Evolutionary conservation across 2,888 invertebrate genomes (phyloP).

Genomic region (Onchidella celtica): DNA sequence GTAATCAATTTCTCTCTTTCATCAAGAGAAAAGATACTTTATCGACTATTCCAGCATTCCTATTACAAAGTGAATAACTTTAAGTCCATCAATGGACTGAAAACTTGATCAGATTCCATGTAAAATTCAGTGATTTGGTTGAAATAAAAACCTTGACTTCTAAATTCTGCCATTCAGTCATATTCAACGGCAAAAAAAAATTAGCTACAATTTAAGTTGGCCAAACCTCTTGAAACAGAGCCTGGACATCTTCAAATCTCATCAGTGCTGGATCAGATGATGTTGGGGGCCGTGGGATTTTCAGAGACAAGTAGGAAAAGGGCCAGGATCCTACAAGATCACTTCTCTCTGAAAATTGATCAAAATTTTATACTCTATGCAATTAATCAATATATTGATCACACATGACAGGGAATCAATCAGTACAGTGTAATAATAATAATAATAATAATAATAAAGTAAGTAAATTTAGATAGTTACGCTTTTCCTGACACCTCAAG

Average conservation of each 20-base stretch:
- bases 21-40: no score
- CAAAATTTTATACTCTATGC: no score
- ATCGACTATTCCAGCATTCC: no score
- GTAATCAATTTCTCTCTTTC: no score
- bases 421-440: background rate
- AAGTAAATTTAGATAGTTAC: background rate
- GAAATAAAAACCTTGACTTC: no score
- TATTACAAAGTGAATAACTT: no score
- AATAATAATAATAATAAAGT: background rate
- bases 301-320: constrained; percentile 90
- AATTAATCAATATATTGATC: no score
- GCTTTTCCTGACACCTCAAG: no score
- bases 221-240: constrained; percentile 89
- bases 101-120: no score
- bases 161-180: background rate
- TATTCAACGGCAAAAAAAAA: background rate
- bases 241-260: constrained; percentile 87
- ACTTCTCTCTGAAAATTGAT: constrained; percentile 81
- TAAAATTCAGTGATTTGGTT: no score
- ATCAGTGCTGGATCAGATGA: constrained; percentile 86
- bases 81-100: no score
- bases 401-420: no score
- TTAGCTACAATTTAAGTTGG: background rate
- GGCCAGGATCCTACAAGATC: constrained; percentile 85
- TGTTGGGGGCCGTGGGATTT: constrained; percentile 86